phyloP scores from a whole-genome alignment of 2,888 invertebrate species.

The Coelinius sp. region DNA sequence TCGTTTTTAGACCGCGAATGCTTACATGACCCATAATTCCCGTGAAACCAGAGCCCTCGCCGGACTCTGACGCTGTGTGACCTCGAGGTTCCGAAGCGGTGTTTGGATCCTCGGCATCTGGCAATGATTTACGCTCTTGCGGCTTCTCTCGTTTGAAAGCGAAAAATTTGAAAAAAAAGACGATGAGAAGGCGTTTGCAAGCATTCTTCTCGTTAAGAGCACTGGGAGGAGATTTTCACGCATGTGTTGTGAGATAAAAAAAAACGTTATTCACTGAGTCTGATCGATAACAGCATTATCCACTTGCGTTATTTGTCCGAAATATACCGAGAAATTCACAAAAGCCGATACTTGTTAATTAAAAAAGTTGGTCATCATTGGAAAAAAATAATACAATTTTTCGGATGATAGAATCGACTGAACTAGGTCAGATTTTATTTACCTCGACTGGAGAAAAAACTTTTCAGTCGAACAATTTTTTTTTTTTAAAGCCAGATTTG shows the following conservation, averaged over 20 bases:
- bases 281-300: neutral
- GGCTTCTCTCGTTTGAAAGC: constrained; percentile 9
- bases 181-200: neutral
- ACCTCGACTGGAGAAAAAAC: neutral
- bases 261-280: neutral
- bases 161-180: constrained; percentile 19
- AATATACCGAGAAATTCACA: too few relatives aligned
- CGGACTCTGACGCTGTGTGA: neutral
- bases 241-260: neutral
- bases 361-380: neutral
- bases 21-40: constrained; percentile 21
- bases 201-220: neutral
- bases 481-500: neutral
- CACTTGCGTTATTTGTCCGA: neutral
- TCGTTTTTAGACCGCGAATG: constrained; percentile 2
- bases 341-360: neutral
- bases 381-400: neutral
- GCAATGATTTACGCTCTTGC: constrained; percentile 42
- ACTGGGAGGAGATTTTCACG: neutral
- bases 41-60: constrained; percentile 9
- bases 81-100: constrained; percentile 21
- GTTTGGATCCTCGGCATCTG: constrained; percentile 48
- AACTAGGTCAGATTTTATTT: constrained; percentile 5
- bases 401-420: neutral
- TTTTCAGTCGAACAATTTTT: neutral